Percentiles rank a stretch among this genome's conserved stretches.
These are phyloP conservation scores for Acanthosoma haemorrhoidale DNA, from an alignment of 2,888 invertebrate genomes.

Conservation along the genomic window DNA sequence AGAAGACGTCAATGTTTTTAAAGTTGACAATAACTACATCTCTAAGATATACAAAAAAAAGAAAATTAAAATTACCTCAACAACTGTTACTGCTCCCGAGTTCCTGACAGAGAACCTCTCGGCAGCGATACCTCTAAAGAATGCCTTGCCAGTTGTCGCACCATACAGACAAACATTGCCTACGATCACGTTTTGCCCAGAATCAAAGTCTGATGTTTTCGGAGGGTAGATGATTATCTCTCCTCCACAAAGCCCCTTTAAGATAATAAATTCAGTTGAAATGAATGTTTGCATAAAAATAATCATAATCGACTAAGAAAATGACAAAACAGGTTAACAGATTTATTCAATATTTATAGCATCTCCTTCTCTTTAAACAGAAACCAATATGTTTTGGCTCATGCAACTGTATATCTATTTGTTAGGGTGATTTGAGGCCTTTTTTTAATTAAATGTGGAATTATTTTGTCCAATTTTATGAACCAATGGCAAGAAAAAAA, in stretches of 20 bases:
- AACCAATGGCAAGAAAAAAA: too few species aligned
- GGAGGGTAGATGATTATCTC: conserved; percentile 89
- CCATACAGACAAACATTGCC: conserved; percentile 98
- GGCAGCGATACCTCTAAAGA: conserved; percentile 93
- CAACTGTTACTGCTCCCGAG: conserved; percentile 91
- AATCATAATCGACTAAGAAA: too few species aligned
- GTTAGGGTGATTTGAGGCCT: too few species aligned
- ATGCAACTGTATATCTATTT: too few species aligned
- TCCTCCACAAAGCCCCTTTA: conserved; percentile 86
- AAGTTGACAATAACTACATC: background rate
- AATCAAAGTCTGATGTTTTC: conserved; percentile 62
- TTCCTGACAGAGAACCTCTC: conserved; percentile 98
- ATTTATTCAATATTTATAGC: too few species aligned
- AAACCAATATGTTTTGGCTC: too few species aligned
- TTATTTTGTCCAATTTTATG: too few species aligned
- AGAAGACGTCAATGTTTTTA: background rate
- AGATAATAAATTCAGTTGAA: conserved; percentile 10
- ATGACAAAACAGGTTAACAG: too few species aligned
- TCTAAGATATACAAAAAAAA: background rate
- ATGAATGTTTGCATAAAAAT: too few species aligned
- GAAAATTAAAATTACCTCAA: conserved; percentile 58
- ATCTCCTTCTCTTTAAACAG: too few species aligned
- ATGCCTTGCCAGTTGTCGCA: conserved; percentile 89
- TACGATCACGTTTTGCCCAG: conserved; percentile 92
- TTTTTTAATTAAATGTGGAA: too few species aligned